Evolutionary conservation across 2,888 invertebrate genomes (phyloP).

Genomic region (Monoplex corrugatus): DNA sequence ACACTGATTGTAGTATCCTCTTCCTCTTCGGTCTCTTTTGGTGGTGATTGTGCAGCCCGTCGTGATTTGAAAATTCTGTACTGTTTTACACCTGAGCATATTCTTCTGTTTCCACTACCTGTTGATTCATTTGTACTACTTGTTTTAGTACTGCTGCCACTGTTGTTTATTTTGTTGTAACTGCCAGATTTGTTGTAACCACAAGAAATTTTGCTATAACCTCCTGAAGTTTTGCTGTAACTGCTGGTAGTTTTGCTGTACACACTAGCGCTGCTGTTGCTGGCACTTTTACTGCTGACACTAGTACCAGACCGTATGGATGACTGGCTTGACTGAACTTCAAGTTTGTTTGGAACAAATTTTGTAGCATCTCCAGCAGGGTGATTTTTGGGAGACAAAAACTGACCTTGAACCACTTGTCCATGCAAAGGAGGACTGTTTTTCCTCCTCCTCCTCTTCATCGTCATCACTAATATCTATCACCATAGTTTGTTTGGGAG

Average conservation of each 20-base stretch:
- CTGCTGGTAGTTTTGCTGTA: background rate
- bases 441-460: too few species aligned
- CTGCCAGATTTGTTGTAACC: background rate
- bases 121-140: background rate
- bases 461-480: constrained; percentile 39
- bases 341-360: background rate
- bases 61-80: constrained; percentile 63
- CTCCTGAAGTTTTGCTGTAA: background rate
- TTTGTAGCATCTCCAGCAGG: background rate
- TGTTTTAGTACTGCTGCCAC: background rate
- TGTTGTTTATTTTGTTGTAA: background rate
- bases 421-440: background rate
- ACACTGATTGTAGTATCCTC: background rate
- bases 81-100: constrained; percentile 44
- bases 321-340: background rate
- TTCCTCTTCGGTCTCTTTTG: constrained; percentile 15
- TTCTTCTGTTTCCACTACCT: constrained; percentile 17
- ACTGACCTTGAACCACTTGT: background rate
- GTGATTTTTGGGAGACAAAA: background rate
- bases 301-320: background rate
- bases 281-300: background rate
- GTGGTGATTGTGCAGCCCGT: constrained; percentile 12
- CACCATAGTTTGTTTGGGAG: constrained; percentile 9
- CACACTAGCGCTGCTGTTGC: background rate
- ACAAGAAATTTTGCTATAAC: background rate